Conservation (phyloP, 2,797 vertebrate genomes). For the Trematomus bernacchii region DNA sequence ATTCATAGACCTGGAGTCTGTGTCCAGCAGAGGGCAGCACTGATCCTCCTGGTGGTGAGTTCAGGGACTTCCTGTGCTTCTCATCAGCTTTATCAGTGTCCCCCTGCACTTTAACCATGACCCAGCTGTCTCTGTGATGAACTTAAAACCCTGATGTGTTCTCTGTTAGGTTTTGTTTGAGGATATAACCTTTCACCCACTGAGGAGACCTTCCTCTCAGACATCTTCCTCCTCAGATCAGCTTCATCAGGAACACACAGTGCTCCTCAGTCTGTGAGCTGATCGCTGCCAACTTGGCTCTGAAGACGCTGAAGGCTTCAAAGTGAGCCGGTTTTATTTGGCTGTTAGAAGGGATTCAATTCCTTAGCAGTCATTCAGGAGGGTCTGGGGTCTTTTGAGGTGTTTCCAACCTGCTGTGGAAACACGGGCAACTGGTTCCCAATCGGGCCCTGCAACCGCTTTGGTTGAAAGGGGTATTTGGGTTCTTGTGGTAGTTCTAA, state of each 20-base stretch:
- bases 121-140: slow-evolving; percentile 2
- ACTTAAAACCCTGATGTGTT: background rate
- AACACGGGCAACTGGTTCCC: too few species aligned
- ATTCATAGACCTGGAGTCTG: background rate
- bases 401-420: background rate
- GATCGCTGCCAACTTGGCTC: background rate
- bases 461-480: background rate
- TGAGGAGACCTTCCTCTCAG: background rate
- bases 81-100: slow-evolving; percentile 18
- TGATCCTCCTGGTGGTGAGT: background rate
- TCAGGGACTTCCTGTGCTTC: background rate
- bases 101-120: slow-evolving; percentile 29
- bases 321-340: background rate
- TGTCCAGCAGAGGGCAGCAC: slow-evolving; percentile 61
- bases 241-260: slow-evolving; percentile 15
- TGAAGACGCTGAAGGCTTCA: background rate
- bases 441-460: too few species aligned
- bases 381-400: background rate
- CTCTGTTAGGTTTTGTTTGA: slow-evolving; percentile 13
- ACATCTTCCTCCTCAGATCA: slow-evolving; percentile 6
- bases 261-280: background rate
- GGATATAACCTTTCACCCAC: slow-evolving; percentile 35
- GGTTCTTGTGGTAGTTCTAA: background rate
- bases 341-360: background rate
- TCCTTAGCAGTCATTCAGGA: background rate